phyloP scores from a whole-genome alignment of 2,113 vertebrate genomes.

The Thamnaconus septentrionalis region DNA sequence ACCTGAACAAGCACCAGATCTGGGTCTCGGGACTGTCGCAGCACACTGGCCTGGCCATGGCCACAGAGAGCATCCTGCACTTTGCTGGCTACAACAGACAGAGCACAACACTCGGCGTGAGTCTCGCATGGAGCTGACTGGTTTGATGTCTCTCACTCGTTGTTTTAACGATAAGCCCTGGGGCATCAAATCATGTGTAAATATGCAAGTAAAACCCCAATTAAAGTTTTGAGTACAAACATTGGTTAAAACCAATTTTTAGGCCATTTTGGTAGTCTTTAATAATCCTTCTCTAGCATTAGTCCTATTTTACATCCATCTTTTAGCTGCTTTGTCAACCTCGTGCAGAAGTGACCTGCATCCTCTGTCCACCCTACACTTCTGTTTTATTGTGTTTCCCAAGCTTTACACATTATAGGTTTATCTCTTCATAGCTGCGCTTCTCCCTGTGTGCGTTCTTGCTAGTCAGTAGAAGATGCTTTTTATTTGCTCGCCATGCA shows the following conservation, averaged over 20 bases:
- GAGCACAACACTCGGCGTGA: conserved; percentile 92
- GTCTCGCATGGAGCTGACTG: conserved; percentile 45
- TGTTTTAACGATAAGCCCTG: too few species aligned
- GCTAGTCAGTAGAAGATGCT: conserved; percentile 23
- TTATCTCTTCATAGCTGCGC: not conserved
- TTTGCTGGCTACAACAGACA: conserved; percentile 95
- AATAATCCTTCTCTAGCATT: too few species aligned
- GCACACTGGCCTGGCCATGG: conserved; percentile 96
- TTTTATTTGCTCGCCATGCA: conserved; percentile 53
- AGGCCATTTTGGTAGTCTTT: too few species aligned
- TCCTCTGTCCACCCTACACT: conserved; percentile 11
- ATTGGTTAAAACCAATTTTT: too few species aligned
- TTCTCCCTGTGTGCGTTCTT: conserved; percentile 43
- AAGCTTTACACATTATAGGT: conserved; percentile 19
- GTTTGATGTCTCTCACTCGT: too few species aligned
- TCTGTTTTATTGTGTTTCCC: conserved; percentile 25
- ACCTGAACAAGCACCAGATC: conserved; percentile 95
- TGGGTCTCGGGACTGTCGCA: conserved; percentile 94
- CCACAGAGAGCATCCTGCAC: conserved; percentile 93
- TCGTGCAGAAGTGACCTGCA: conserved; percentile 5
- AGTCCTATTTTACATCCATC: too few species aligned
- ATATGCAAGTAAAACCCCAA: too few species aligned
- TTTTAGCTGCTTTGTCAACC: conserved; percentile 30
- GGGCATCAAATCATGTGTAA: too few species aligned
- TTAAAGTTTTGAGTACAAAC: too few species aligned